Conservation (phyloP, 1,140 invertebrate genomes). For the Sminthurides bifidus region DNA sequence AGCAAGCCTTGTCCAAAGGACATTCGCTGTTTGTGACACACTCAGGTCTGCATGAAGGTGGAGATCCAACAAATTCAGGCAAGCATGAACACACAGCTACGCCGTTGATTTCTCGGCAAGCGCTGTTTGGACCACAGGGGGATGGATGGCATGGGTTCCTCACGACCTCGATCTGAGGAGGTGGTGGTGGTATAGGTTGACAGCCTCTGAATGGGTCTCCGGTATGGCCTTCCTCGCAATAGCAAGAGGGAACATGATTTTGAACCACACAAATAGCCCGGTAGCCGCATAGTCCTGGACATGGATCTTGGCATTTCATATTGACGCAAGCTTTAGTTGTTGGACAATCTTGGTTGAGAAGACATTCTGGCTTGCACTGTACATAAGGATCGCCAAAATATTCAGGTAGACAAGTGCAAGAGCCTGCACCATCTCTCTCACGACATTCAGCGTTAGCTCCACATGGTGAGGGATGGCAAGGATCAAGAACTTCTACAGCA, state of each 20-base stretch:
- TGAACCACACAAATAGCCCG: conserved; percentile 49
- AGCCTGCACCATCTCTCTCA: conserved; percentile 11
- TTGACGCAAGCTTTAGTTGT: conserved; percentile 58
- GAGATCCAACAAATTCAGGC: conserved; percentile 47
- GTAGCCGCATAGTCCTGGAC: conserved; percentile 59
- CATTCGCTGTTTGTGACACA: conserved; percentile 65
- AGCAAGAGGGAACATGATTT: conserved; percentile 57
- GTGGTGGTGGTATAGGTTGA: not conserved
- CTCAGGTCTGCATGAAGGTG: conserved; percentile 45
- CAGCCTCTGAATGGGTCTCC: conserved; percentile 51
- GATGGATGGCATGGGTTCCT: conserved; percentile 63
- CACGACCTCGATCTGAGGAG: conserved; percentile 38
- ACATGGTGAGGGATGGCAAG: conserved; percentile 55
- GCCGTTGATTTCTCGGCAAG: conserved; percentile 48
- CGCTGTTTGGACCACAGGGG: conserved; percentile 55
- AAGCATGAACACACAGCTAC: conserved; percentile 53
- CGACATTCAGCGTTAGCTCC: conserved; percentile 36
- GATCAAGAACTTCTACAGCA: conserved; percentile 37
- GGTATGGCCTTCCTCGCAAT: conserved; percentile 52
- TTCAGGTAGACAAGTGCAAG: conserved; percentile 53
- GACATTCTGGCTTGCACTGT: conserved; percentile 65
- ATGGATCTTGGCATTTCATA: conserved; percentile 62
- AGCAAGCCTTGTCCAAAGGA: conserved; percentile 53
- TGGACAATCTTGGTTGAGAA: conserved; percentile 68
- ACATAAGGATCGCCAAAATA: conserved; percentile 44